Conservation (phyloP, 2,888 invertebrate genomes). For the Tetragonula carbonaria region DNA sequence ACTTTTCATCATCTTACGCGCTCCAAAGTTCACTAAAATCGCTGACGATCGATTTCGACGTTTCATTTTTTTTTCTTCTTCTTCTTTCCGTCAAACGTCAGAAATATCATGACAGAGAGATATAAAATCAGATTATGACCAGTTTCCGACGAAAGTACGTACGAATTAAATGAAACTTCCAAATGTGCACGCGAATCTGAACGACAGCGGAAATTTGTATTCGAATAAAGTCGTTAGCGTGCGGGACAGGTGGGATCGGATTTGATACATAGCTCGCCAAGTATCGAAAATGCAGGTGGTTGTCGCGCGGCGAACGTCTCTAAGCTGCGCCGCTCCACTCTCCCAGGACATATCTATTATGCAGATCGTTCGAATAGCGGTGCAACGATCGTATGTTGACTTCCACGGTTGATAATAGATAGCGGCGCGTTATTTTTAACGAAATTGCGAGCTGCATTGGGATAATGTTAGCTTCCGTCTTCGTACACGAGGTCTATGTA, state of each 20-base stretch:
- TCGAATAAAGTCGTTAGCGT: not conserved
- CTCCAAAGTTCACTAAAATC: no score
- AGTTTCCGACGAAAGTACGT: not conserved
- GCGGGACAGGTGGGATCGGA: not conserved
- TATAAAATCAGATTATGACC: not conserved
- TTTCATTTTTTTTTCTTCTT: no score
- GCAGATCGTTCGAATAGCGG: constrained; percentile 23
- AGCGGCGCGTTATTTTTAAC: constrained; percentile 61
- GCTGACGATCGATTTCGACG: no score
- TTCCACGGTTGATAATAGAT: constrained; percentile 33
- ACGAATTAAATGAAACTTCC: not conserved
- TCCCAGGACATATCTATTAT: constrained; percentile 22
- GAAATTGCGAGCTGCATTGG: constrained; percentile 48
- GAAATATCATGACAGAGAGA: no score
- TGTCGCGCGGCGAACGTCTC: not conserved
- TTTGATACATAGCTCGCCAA: not conserved
- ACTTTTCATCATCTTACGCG: no score
- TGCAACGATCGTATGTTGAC: constrained; percentile 29
- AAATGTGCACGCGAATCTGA: not conserved
- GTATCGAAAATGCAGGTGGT: not conserved
- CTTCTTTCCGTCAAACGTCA: no score
- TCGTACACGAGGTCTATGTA: constrained; percentile 18
- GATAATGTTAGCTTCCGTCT: constrained; percentile 56
- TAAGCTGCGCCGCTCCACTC: not conserved
- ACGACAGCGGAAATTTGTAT: not conserved